Base-by-base conservation (phyloP, 2,888 invertebrate genomes). In the Epirrhoe alternata region DNA sequence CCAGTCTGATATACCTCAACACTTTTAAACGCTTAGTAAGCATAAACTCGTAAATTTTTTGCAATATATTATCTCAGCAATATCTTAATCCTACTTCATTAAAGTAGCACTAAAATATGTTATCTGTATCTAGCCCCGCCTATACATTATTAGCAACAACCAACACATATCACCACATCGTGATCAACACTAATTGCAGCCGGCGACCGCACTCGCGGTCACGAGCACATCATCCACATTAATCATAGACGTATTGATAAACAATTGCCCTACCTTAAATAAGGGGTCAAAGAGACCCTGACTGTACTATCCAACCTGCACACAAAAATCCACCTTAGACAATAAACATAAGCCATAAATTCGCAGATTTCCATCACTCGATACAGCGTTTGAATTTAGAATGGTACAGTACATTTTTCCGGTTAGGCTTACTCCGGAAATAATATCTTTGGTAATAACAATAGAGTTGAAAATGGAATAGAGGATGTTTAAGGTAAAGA, bases 211-310 rank as follows among this genome's bases (percentile, higher is more conserved):
- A 78, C 82, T 77, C 75, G 74, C 82, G 85, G 80, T 89, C 92
- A 90, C 90, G 90, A 89, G 71, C 75, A 78, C 84, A 84, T 83
- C 85, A 82, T 79, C 81, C 80, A 85, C 90, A 90, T 92, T 90
- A 85, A 90, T 90, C 90, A 90, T 88, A 89, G 82, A 76, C 83
- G 81, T 89, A 91, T 91, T 90, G 90, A 93, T 92, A 92, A 92
- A 92, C 92, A 91, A 92, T 92, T 91, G 90, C 88, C 87, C 89
- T 87, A 89, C 85, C 91, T 92, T 90, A 90, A 90, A 92, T 90
- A 86, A 90, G 90, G 86, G 90, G 92, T 92, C 92, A 92, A 81
- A 82, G 77, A 74, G 77, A 78, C 76, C 80, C 79, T 76, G 77
- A 75, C 73, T 71, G 68, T 62, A 55, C 59, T 61, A 45, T 8